These are phyloP conservation scores for Graptemys geographica DNA, from an alignment of 2,797 vertebrate species.

Conservation along the genomic window DNA sequence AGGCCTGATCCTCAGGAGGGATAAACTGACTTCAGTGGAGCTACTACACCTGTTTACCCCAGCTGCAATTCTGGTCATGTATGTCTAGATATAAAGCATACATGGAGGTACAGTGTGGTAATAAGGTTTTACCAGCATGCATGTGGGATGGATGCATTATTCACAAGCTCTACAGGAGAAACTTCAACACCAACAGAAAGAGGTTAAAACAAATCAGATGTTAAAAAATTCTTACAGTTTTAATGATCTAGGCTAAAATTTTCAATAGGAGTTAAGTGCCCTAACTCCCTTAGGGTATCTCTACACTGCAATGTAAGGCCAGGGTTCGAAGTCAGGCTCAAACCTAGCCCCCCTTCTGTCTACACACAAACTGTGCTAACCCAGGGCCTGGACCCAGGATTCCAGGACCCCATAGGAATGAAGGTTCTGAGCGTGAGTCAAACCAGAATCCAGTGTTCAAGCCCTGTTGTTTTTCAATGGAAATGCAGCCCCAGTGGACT, in stretches of 20 bases:
- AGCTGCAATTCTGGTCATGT: background rate
- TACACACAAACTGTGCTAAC: background rate
- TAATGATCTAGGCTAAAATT: background rate
- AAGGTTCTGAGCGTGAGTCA: too few species aligned
- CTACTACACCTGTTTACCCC: background rate
- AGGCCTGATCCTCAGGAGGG: background rate
- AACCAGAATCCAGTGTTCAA: background rate
- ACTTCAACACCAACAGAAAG: background rate
- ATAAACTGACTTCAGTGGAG: background rate
- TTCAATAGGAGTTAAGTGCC: background rate
- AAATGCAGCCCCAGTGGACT: background rate
- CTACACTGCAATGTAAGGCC: background rate
- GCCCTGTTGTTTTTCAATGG: background rate
- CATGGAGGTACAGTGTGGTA: background rate
- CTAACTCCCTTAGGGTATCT: background rate
- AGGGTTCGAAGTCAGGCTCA: background rate
- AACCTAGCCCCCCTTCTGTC: background rate
- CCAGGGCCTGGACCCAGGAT: too few species aligned
- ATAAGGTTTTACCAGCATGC: background rate
- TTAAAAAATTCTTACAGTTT: background rate
- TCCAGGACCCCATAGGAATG: background rate
- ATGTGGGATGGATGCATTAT: background rate
- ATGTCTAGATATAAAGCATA: background rate
- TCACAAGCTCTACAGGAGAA: fast-evolving
- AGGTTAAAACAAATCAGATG: background rate